Base-by-base conservation (phyloP, 92 coral and sea anemone species). In the Phenganax marumi region DNA sequence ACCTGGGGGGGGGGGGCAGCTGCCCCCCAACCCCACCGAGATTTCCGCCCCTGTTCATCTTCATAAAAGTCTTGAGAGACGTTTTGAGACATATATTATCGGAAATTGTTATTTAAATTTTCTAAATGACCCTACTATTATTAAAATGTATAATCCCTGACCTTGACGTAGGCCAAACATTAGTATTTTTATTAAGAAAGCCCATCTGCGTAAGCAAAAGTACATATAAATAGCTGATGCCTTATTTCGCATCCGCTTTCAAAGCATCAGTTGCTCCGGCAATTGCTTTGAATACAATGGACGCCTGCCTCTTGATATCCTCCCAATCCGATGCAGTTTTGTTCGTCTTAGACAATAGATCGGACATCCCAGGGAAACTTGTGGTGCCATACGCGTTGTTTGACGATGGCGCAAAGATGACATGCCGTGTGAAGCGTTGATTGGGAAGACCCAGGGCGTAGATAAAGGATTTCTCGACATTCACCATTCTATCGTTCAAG, bases 391-490 rank as follows among this genome's bases (percentile, higher is more conserved):
- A 94, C 21, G 17, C 26, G 64, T 94, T 90, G 86, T 89, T 91
- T 65, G 81, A 83, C 60, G 82, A 84, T 53, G 98, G 98, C 19
- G 98, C 98, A 46, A 94, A 94, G 18, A 94, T 70, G 62, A 94
- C 91, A 77, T 94, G 98, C 47, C 87, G 87, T 33, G 90, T 82
- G 13, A 70, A 71, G 12, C 77, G 86, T 26, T 91, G 91, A 60
- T 88, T 91, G 18, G 97, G 97, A 51, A 94, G 87, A 43, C 98
- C 98, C 14, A 83, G 86, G 49, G 97, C 60, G 68, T 87, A 56
- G 83, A 95, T 95, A 75, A 95, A 95, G 6, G 97, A 85, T 85
- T 90, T 91, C 85, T 95, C 98, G 8, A 92, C 92, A 76, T 92
- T 88, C 68, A 90, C 90, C 88, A 95, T 89, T 70, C 89, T 93